Percentiles rank a stretch among this genome's conserved stretches.
Conservation (phyloP, 2,888 invertebrate genomes). For the Caenorhabditis virilis region DNA sequence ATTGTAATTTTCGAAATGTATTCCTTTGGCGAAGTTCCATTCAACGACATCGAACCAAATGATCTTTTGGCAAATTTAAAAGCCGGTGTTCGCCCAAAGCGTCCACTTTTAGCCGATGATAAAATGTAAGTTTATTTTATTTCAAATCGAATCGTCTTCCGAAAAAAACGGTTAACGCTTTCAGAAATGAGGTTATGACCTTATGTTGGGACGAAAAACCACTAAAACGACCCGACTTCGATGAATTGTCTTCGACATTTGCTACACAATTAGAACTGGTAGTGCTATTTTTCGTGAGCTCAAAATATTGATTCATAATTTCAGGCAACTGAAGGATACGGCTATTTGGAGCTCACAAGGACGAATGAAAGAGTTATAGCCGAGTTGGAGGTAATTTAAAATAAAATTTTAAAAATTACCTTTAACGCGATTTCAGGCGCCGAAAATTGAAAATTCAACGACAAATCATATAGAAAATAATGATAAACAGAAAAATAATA, state of each 20-base stretch:
- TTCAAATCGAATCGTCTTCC: too few species aligned
- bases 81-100: constrained; percentile 54
- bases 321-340: constrained; percentile 57
- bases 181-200: constrained; percentile 57
- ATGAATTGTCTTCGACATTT: constrained; percentile 55
- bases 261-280: constrained; percentile 57
- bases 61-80: constrained; percentile 53
- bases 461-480: too few species aligned
- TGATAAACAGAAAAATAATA: too few species aligned
- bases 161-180: constrained; percentile 7
- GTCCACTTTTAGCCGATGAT: constrained; percentile 54
- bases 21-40: constrained; percentile 60
- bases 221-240: constrained; percentile 56
- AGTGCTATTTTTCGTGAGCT: too few species aligned
- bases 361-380: constrained; percentile 44
- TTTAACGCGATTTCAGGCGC: too few species aligned
- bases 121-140: constrained; percentile 47
- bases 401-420: too few species aligned
- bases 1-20: constrained; percentile 65
- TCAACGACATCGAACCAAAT: constrained; percentile 55
- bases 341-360: constrained; percentile 52
- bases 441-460: too few species aligned
- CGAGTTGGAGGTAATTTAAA: too few species aligned
- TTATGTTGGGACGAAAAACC: constrained; percentile 61
- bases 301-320: too few species aligned